Evolutionary conservation across 2,888 invertebrate genomes (phyloP).

Genomic region (Melikaiella ostensackeni): DNA sequence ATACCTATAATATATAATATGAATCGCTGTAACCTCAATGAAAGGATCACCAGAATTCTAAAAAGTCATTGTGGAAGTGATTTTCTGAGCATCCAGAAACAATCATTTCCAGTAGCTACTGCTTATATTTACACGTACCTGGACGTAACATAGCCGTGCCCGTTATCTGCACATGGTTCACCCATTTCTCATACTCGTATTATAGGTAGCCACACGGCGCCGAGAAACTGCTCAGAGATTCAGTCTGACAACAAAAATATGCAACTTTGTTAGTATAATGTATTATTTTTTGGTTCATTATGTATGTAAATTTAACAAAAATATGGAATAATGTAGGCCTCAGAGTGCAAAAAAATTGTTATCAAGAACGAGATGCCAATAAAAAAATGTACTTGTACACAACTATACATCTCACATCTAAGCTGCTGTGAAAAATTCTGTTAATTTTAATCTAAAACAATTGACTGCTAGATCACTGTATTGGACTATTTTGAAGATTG

Average conservation of each 20-base stretch:
- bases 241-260: slow-evolving; percentile 7
- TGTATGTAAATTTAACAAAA: neutral
- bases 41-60: neutral
- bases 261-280: slow-evolving; percentile 1
- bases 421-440: no score
- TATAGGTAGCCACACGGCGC: neutral
- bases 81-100: slow-evolving; percentile 6
- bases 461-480: no score
- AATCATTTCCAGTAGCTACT: slow-evolving; percentile 8
- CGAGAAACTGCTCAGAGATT: no score
- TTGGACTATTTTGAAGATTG: no score
- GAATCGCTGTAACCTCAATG: neutral
- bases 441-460: no score
- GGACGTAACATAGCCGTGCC: neutral
- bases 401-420: no score
- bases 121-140: slow-evolving; percentile 13
- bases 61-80: neutral
- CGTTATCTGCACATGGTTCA: slow-evolving; percentile 29
- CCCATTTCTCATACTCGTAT: slow-evolving; percentile 8
- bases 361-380: neutral
- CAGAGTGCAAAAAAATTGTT: neutral
- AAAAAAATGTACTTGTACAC: no score
- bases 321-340: neutral
- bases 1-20: no score
- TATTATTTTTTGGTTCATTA: neutral